Evolutionary conservation across 2,888 invertebrate genomes (phyloP).

Genomic region (Drosophila nr. medialis): DNA sequence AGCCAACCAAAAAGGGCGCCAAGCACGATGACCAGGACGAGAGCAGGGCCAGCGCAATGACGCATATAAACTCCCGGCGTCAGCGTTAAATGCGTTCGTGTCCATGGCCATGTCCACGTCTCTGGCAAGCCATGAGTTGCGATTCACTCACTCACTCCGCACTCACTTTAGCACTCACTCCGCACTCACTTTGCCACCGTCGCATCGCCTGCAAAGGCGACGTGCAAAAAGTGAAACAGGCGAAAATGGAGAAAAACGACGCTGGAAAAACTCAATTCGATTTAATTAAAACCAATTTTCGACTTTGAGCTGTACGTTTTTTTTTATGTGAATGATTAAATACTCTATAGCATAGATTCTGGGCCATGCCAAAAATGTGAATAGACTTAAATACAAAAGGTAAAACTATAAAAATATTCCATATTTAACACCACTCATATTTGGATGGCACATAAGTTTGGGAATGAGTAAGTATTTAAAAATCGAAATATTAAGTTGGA

Average conservation of each 20-base stretch:
- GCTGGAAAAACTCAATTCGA: constrained; percentile 73
- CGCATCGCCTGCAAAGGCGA: constrained; percentile 58
- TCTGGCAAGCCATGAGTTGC: constrained; percentile 64
- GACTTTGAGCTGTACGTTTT: constrained; percentile 51
- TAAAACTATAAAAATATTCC: background rate
- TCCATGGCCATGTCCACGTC: constrained; percentile 66
- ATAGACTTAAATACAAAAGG: background rate
- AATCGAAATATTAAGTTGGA: background rate
- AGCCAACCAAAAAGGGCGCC: constrained; percentile 47
- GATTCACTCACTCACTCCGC: constrained; percentile 69
- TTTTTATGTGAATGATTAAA: constrained; percentile 27
- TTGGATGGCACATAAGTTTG: background rate
- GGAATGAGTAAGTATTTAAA: background rate
- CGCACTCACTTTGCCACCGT: constrained; percentile 4
- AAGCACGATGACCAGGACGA: constrained; percentile 32
- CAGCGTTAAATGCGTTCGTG: constrained; percentile 77
- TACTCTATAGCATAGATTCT: constrained; percentile 11
- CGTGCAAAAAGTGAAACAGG: constrained; percentile 53
- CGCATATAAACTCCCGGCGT: constrained; percentile 74
- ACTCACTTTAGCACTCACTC: background rate
- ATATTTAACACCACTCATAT: background rate
- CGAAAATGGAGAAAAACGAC: constrained; percentile 35
- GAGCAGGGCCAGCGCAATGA: constrained; percentile 52
- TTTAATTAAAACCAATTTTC: constrained; percentile 81
- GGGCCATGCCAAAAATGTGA: background rate